phyloP scores from a whole-genome alignment of 1,140 invertebrate genomes.

The Papilio glaucus region DNA sequence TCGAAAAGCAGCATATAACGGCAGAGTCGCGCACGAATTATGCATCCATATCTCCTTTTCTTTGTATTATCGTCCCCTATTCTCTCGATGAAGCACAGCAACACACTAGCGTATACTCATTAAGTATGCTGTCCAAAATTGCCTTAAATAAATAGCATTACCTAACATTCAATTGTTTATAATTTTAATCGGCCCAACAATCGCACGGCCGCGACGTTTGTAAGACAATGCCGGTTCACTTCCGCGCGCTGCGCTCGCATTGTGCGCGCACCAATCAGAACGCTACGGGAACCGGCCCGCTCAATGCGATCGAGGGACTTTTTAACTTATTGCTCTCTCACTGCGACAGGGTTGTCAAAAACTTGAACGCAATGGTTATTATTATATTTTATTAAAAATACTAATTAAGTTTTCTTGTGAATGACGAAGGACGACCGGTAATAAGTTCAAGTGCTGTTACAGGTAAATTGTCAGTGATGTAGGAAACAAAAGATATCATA shows the following conservation, averaged over 20 bases:
- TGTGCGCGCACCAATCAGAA: background rate
- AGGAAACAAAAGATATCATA: no score
- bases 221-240: background rate
- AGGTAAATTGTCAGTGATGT: no score
- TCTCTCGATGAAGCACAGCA: background rate
- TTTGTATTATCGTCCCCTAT: no score
- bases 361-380: no score
- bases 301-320: background rate
- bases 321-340: constrained; percentile 1
- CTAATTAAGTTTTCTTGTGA: no score
- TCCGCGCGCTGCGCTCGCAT: background rate
- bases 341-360: no score
- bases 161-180: background rate
- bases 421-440: no score
- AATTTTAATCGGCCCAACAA: background rate
- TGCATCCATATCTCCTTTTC: no score
- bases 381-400: no score
- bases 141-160: background rate
- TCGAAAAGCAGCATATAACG: no score
- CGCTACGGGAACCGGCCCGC: background rate
- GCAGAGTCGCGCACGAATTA: no score
- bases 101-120: background rate
- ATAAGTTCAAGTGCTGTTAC: no score
- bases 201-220: constrained; percentile 5
- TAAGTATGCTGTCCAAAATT: background rate